These are phyloP conservation scores for Siniperca scherzeri DNA, from an alignment of 2,797 vertebrate species.

Conservation along the genomic window DNA sequence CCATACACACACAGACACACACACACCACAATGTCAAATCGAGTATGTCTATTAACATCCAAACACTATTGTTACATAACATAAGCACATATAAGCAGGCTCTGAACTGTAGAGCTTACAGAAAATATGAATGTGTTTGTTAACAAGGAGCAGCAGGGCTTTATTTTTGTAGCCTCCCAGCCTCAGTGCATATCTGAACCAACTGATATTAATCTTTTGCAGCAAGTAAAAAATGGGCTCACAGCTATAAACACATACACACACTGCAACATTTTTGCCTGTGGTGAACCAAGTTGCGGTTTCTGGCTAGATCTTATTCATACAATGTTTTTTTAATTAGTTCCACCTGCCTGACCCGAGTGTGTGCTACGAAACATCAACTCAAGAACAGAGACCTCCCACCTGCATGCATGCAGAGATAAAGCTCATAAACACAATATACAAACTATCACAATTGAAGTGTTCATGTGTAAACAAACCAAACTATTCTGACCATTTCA, in stretches of 20 bases:
- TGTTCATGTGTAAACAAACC: neutral
- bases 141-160: conserved; percentile 59
- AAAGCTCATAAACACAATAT: conserved; percentile 2
- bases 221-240: conserved; percentile 13
- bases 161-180: conserved; percentile 51
- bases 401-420: conserved; percentile 36
- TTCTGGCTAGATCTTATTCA: conserved; percentile 35
- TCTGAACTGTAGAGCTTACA: neutral
- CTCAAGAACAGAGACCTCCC: conserved; percentile 61
- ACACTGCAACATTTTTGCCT: conserved; percentile 13
- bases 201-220: conserved; percentile 55
- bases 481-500: neutral
- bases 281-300: conserved; percentile 37
- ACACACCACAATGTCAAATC: neutral
- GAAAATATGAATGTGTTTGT: conserved; percentile 29
- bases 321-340: conserved; percentile 55
- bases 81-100: neutral
- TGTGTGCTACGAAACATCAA: conserved; percentile 24
- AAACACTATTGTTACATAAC: conserved; percentile 9
- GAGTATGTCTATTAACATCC: conserved; percentile 4
- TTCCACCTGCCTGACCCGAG: conserved; percentile 64
- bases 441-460: neutral
- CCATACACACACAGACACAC: conserved; percentile 8
- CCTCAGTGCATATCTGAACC: conserved; percentile 21
- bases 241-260: conserved; percentile 7